Conservation (phyloP, 2,888 invertebrate species). For the Odontocolon sp. region DNA sequence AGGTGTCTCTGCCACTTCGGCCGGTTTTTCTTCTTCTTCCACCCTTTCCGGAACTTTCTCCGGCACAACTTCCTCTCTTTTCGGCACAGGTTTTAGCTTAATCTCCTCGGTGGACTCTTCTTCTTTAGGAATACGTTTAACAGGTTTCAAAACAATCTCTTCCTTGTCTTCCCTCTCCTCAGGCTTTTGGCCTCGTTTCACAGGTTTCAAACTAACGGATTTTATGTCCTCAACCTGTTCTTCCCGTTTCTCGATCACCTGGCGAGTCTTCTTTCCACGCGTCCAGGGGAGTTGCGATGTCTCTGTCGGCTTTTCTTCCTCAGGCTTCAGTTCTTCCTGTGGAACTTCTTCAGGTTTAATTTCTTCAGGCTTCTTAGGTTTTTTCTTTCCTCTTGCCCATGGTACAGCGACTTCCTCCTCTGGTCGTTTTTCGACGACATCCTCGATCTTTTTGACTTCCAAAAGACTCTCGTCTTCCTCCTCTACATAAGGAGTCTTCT, state of each 20-base stretch:
- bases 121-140: conserved; percentile 68
- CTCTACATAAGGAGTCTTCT: conserved; percentile 68
- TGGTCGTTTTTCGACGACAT: conserved; percentile 55
- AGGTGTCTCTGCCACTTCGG: conserved; percentile 75
- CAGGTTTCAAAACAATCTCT: conserved; percentile 70
- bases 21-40: conserved; percentile 77
- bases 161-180: conserved; percentile 75
- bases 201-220: conserved; percentile 64
- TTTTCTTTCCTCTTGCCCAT: conserved; percentile 67
- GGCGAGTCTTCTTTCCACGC: conserved; percentile 61
- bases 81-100: conserved; percentile 45
- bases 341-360: conserved; percentile 50
- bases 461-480: conserved; percentile 69
- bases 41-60: conserved; percentile 64
- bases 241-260: conserved; percentile 65
- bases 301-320: conserved; percentile 65
- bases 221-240: conserved; percentile 67
- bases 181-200: conserved; percentile 68
- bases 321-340: conserved; percentile 46
- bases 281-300: conserved; percentile 64
- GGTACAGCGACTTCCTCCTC: conserved; percentile 69
- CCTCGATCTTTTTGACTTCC: conserved; percentile 50
- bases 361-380: conserved; percentile 40
- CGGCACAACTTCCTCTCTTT: conserved; percentile 55
- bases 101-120: conserved; percentile 57